phyloP scores from a whole-genome alignment of 37 sponge, comb jelly and placozoan species.

The Petrosia ficiformis region DNA sequence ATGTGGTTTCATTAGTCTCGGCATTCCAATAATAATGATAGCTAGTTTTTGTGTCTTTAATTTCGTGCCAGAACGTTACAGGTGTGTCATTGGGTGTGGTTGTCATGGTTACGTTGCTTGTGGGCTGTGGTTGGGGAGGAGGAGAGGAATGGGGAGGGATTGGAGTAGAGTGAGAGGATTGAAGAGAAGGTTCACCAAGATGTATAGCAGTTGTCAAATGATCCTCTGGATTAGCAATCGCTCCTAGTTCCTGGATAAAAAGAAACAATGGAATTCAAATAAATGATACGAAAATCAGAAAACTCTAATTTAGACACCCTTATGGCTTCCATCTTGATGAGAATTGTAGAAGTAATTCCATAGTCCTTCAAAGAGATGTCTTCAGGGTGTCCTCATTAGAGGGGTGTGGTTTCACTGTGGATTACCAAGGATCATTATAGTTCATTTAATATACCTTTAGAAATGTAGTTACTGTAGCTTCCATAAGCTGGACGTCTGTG shows the following conservation, averaged over 20 bases:
- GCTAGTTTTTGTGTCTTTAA: slow-evolving; percentile 48
- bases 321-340: too few species aligned
- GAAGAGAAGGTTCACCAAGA: not conserved
- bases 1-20: slow-evolving; percentile 35
- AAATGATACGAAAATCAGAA: too few species aligned
- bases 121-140: not conserved
- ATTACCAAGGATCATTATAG: too few species aligned
- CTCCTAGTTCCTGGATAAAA: not conserved
- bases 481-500: not conserved
- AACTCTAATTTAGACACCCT: too few species aligned
- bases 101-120: not conserved
- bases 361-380: too few species aligned
- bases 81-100: not conserved
- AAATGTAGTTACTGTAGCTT: not conserved
- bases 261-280: too few species aligned
- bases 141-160: too few species aligned
- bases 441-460: not conserved
- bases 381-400: too few species aligned
- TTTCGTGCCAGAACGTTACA: slow-evolving; percentile 53
- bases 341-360: too few species aligned
- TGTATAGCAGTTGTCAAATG: not conserved
- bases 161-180: too few species aligned
- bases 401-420: too few species aligned
- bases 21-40: slow-evolving; percentile 67
- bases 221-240: not conserved